Evolutionary conservation across 2,797 vertebrate species (phyloP).

Genomic region (Melanotaenia nigrans): DNA sequence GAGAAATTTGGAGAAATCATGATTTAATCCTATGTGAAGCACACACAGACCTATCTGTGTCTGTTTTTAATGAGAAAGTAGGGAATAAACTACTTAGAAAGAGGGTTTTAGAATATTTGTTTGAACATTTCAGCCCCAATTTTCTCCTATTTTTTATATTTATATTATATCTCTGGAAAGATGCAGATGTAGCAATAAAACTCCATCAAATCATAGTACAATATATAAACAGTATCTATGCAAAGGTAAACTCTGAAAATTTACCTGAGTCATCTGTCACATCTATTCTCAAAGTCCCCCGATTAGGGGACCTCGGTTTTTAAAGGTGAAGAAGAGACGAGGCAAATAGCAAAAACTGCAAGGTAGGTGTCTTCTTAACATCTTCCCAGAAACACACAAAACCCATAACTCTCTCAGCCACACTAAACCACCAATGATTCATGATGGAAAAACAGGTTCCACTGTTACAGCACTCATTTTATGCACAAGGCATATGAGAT

Average conservation of each 20-base stretch:
- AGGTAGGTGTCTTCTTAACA: neutral
- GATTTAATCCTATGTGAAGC: neutral
- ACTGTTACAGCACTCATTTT: constrained; percentile 7
- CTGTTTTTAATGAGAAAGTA: constrained; percentile 5
- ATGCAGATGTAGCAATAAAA: too few relatives aligned
- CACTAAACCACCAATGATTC: constrained; percentile 36
- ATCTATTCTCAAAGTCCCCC: too few relatives aligned
- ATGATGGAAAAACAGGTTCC: constrained; percentile 32
- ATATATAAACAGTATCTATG: neutral
- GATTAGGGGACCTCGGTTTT: neutral
- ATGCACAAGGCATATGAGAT: constrained; percentile 14
- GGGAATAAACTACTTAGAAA: too few relatives aligned
- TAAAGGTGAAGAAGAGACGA: neutral
- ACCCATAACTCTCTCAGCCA: constrained; percentile 39
- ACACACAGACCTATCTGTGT: neutral
- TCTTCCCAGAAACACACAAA: constrained; percentile 22
- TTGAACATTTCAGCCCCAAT: too few relatives aligned
- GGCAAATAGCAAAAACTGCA: constrained; percentile 2
- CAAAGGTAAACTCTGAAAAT: neutral
- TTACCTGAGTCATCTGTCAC: neutral
- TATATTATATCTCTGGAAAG: neutral
- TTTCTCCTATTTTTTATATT: too few relatives aligned
- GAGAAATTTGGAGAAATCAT: neutral
- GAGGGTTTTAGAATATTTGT: too few relatives aligned
- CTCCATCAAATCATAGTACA: too few relatives aligned